Evolutionary conservation across 2,888 invertebrate genomes (phyloP).

Genomic region (Thereva unica): DNA sequence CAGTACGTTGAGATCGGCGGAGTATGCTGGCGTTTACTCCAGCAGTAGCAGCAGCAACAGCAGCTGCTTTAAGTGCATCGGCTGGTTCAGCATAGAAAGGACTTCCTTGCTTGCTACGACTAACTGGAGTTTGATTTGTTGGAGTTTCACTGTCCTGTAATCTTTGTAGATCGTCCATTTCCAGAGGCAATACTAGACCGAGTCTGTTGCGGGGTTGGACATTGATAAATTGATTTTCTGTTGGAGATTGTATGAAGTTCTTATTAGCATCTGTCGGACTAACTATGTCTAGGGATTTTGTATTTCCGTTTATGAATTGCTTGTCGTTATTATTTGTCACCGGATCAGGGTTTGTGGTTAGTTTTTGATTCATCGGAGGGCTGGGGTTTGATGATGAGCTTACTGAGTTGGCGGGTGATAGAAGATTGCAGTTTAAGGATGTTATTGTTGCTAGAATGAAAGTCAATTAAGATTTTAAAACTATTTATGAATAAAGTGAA

Average conservation of each 20-base stretch:
- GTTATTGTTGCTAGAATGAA: conserved; percentile 60
- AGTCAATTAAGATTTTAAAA: conserved; percentile 19
- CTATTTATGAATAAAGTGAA: background rate
- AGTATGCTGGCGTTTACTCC: conserved; percentile 54
- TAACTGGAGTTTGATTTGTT: conserved; percentile 51
- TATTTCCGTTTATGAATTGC: conserved; percentile 25
- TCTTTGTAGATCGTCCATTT: conserved; percentile 48
- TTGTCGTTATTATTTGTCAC: conserved; percentile 21
- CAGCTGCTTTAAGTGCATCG: conserved; percentile 69
- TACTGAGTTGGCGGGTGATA: conserved; percentile 57
- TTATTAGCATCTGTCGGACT: conserved; percentile 44
- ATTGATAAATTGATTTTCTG: conserved; percentile 33
- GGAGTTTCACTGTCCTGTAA: conserved; percentile 53
- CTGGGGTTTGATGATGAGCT: conserved; percentile 47
- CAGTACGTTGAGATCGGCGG: conserved; percentile 54
- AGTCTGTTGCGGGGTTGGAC: conserved; percentile 51
- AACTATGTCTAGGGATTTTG: conserved; percentile 39
- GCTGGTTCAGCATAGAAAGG: conserved; percentile 91
- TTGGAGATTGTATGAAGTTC: conserved; percentile 45
- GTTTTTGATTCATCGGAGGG: conserved; percentile 43
- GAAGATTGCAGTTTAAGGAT: conserved; percentile 62
- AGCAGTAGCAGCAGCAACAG: background rate
- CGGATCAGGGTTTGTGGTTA: conserved; percentile 5
- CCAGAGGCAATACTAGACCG: conserved; percentile 51
- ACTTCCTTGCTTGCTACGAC: conserved; percentile 71